Percentiles rank a stretch among this genome's conserved stretches.
These are phyloP conservation scores for Spilosoma lubricipeda DNA, from an alignment of 2,888 invertebrate species.

Conservation along the genomic window DNA sequence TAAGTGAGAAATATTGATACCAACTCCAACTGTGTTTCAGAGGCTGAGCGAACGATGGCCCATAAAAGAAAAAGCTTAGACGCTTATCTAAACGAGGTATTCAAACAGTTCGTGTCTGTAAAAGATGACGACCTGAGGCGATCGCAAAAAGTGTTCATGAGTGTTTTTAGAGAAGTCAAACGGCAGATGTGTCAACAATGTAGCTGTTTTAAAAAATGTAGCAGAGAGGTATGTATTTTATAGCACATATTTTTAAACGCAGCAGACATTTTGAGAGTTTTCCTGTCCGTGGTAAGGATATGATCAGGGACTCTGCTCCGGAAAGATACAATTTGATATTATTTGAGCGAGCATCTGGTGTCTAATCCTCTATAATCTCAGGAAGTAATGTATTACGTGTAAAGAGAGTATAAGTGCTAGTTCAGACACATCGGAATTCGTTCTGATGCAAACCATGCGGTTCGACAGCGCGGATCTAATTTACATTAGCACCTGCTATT, in stretches of 20 bases:
- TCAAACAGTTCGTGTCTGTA: constrained; percentile 70
- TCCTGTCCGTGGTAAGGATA: not conserved
- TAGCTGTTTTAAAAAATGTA: constrained; percentile 71
- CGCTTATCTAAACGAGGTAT: constrained; percentile 67
- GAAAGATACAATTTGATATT: not conserved
- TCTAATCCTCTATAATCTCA: not conserved
- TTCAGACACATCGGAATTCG: no score
- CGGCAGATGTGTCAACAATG: constrained; percentile 74
- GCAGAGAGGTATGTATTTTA: constrained; percentile 63
- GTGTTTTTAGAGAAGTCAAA: constrained; percentile 73
- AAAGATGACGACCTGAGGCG: constrained; percentile 71
- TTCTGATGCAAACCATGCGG: no score
- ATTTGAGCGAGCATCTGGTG: not conserved
- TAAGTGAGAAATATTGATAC: not conserved
- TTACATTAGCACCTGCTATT: no score
- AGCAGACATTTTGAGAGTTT: not conserved
- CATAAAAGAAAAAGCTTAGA: constrained; percentile 68
- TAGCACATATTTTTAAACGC: not conserved
- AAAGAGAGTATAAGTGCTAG: not conserved
- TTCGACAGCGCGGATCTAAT: no score
- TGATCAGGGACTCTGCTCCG: not conserved
- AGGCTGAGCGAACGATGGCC: constrained; percentile 55
- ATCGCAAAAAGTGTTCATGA: constrained; percentile 72
- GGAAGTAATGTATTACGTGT: not conserved
- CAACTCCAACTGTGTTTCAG: constrained; percentile 19